Percentiles rank a stretch among this genome's conserved stretches.
These are phyloP conservation scores for Chrysina gloriosa DNA, from an alignment of 2,888 invertebrate species.

Conservation along the genomic window DNA sequence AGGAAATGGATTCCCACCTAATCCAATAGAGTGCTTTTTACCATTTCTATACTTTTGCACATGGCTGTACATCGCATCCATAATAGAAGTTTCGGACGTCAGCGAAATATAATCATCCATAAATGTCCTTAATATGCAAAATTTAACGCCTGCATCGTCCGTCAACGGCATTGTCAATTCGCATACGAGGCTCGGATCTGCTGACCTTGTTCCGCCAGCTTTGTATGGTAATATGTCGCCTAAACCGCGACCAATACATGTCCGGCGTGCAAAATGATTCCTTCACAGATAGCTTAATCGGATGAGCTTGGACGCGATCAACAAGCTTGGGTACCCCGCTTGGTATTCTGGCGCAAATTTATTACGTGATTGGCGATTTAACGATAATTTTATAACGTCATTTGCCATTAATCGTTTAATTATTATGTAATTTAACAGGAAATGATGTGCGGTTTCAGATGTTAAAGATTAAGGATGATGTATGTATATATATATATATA, in stretches of 20 bases:
- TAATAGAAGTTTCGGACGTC: neutral
- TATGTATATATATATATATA: neutral
- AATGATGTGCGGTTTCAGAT: too few relatives aligned
- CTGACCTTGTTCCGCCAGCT: slow-evolving; percentile 18
- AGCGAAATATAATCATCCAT: neutral
- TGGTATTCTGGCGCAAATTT: neutral
- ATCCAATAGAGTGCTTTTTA: too few relatives aligned
- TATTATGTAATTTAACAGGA: neutral
- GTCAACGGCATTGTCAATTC: neutral
- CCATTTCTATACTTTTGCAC: neutral
- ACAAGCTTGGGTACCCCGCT: neutral
- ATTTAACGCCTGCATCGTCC: neutral
- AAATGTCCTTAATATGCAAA: neutral
- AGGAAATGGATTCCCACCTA: too few relatives aligned
- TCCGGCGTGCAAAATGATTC: neutral
- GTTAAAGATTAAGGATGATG: neutral
- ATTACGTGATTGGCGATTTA: neutral
- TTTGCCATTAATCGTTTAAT: neutral
- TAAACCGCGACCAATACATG: slow-evolving; percentile 12
- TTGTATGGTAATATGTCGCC: slow-evolving; percentile 34
- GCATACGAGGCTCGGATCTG: neutral
- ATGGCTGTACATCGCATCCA: neutral
- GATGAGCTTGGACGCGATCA: neutral
- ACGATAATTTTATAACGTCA: slow-evolving; percentile 1
- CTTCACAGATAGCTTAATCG: neutral